Evolutionary conservation across 2,888 invertebrate genomes (phyloP).

Genomic region (Syrphus vitripennis): DNA sequence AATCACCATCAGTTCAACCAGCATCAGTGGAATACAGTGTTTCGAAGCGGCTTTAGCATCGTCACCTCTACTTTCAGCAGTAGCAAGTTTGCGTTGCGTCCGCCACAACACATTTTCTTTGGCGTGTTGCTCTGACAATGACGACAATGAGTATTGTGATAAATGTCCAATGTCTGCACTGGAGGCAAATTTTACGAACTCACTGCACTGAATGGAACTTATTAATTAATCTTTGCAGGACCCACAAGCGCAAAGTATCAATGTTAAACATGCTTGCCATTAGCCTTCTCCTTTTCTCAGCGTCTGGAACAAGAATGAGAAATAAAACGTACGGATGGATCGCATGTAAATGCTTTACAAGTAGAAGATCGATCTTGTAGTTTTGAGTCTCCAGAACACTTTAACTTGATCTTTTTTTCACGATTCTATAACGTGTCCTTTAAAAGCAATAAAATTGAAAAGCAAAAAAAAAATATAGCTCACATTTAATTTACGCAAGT

Average conservation of each 20-base stretch:
- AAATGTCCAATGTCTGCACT: constrained; percentile 63
- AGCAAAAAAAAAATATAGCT: constrained; percentile 50
- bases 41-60: background rate
- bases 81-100: background rate
- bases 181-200: constrained; percentile 69
- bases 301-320: constrained; percentile 4
- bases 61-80: background rate
- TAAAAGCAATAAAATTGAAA: background rate
- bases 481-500: constrained; percentile 68
- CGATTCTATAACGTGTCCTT: background rate
- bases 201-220: constrained; percentile 61
- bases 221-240: constrained; percentile 70
- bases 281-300: constrained; percentile 44
- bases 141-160: constrained; percentile 55
- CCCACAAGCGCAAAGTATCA: constrained; percentile 71
- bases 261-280: constrained; percentile 69
- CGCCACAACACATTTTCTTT: background rate
- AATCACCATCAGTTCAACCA: constrained; percentile 2
- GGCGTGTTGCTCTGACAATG: background rate
- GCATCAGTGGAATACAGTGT: background rate
- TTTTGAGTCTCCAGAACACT: no score
- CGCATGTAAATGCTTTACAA: background rate
- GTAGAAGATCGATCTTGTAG: no score
- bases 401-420: background rate
- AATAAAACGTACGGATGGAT: background rate